Base-by-base conservation (phyloP, 2,888 invertebrate genomes). In the Nowickia ferox region DNA sequence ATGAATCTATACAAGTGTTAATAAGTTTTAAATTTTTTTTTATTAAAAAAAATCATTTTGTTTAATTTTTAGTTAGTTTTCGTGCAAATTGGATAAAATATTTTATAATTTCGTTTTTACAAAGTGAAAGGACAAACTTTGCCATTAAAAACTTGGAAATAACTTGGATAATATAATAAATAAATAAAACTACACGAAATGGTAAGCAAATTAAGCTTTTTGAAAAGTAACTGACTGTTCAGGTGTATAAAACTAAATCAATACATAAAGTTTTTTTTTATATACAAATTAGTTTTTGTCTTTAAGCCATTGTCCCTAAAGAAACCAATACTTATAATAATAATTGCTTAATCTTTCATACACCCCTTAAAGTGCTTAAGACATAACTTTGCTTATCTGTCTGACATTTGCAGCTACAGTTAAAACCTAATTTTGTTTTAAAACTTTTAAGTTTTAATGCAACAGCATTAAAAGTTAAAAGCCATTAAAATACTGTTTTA, bases 61-160 rank as follows among this genome's bases (percentile, higher is more conserved):
- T 17, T 46, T 44, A 44, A 55, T 71, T 55, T 78, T 63, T 46
- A 72, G 53, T 71, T 19, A 61, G 15, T 69, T 69, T 61, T 69
- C 78, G 69, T 79, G 71, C 78, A 51, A 61, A 53, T 78, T 71
- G 69, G 77, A 42, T 71, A 19, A 69, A 77, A 59, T 40, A 59
- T 15, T 66, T 76, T 66, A 61, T 51, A 68, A 17, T 46, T 65
- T 63, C n/a, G 10, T 72, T 46, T 40, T 65, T n/a, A 46, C 63
- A 71, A 79, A 71, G 71, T 65, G 71, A 71, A 79, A 79, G 71
- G 71, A 79, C 46, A 79, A 53, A 55, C 40, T 63, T 65, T 65
- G 46, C 63, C 71, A 55, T 55, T 55, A 48, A 71, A 53, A 40
- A 17, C n/a, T 71, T 53, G 38, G 17, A 63, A 79, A 44, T 65